Conservation (phyloP, 1,140 invertebrate species). For the Drosophila busckii region DNA sequence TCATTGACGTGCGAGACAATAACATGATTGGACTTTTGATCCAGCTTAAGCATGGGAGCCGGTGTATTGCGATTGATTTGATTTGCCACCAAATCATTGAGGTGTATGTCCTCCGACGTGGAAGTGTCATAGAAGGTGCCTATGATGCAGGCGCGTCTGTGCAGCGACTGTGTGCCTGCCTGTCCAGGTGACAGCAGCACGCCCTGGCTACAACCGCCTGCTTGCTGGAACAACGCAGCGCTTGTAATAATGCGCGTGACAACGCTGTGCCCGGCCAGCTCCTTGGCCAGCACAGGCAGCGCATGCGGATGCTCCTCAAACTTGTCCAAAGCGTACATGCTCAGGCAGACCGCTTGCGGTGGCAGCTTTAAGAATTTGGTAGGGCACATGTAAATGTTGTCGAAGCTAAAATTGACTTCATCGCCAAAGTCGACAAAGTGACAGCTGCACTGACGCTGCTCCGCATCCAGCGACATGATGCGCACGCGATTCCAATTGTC, state of each 20-base stretch:
- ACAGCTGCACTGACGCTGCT: constrained; percentile 46
- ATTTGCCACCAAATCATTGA: constrained; percentile 62
- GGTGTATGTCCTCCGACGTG: constrained; percentile 66
- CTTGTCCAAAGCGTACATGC: constrained; percentile 73
- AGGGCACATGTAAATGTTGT: constrained; percentile 47
- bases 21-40: constrained; percentile 55
- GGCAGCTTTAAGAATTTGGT: constrained; percentile 55
- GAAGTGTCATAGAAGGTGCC: constrained; percentile 74
- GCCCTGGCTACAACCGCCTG: constrained; percentile 37
- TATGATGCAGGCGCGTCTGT: constrained; percentile 50
- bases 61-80: constrained; percentile 56
- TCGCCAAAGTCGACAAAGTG: constrained; percentile 77
- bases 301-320: constrained; percentile 74
- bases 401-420: constrained; percentile 41
- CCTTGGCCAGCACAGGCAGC: constrained; percentile 34
- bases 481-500: constrained; percentile 75
- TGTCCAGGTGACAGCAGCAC: constrained; percentile 2
- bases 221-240: constrained; percentile 36
- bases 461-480: constrained; percentile 43
- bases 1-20: constrained; percentile 67
- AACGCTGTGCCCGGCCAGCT: constrained; percentile 55
- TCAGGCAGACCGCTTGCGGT: constrained; percentile 65
- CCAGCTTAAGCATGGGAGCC: constrained; percentile 48
- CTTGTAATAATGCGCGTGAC: constrained; percentile 67
- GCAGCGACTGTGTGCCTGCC: neutral